Base-by-base conservation (phyloP, 2,113 vertebrate genomes). In the Myotis yumanensis region DNA sequence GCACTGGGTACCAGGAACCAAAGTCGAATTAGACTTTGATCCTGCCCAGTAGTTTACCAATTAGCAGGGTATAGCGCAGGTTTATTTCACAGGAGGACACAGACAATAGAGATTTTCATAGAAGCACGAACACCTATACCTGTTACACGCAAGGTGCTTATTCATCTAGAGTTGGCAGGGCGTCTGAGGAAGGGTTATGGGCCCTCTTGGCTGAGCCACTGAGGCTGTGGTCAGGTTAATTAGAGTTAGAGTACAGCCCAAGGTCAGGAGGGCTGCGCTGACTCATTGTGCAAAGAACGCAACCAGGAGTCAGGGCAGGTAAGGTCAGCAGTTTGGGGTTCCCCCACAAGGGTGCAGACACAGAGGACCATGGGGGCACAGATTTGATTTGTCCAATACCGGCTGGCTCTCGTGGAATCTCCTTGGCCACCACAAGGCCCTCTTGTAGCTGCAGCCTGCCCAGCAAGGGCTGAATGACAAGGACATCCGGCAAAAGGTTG, bases 201-300 rank as follows among this genome's bases (percentile, higher is more conserved):
- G 82, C 54, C 18, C 71, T 72, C 28, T 37, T 87, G 57, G 40
- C 69, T 69, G 84, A 80, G 90, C 51, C 28, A 11, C 73, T 48
- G 40, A 69, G 90, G 84, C 64, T 18, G 23, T 73, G 57, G 59
- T 18, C 59, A 66, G 76, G 51, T 66, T 92, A 80, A 90, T 62
- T 90, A 68, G 32, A 86, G 82, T 66, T 90, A 77, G 28, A 52
- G 52, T 25, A 43, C 71, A 81, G 76, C 25, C 81, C 62, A 48
- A 66, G 77, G 62, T 85, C 77, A 90, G 86, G 72, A 87, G n/a
- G 69, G 30, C 66, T 89, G 52, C 40, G 15, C 5, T 94, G 93
- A 96, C 40, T 93, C 91, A 95, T 35, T 17, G 37, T 66, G 62
- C 57, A 87, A 57, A 76, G 30, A 87, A 15, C 90, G n/a, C 86